These are phyloP conservation scores for Panzeria rudis DNA, from an alignment of 2,888 invertebrate species.

Conservation along the genomic window DNA sequence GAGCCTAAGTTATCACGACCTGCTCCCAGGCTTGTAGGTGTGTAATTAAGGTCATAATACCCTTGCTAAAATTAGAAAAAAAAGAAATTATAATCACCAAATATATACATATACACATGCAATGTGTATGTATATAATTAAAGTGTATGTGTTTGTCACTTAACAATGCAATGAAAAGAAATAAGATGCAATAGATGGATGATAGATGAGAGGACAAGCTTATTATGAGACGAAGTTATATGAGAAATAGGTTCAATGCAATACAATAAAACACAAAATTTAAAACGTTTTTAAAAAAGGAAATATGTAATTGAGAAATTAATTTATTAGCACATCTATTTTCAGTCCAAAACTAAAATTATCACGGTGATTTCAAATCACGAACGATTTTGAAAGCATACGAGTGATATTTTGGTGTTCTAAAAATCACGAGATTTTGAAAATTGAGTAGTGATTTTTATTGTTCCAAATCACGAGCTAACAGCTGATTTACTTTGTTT, in stretches of 20 bases:
- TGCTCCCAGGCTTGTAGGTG: conserved; percentile 88
- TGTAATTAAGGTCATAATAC: conserved; percentile 90
- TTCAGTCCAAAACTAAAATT: no score
- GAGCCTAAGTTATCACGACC: conserved; percentile 87
- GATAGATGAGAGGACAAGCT: conserved; percentile 54
- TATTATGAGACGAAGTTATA: conserved; percentile 63
- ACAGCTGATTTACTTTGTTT: no score
- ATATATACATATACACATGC: neutral
- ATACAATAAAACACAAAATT: conserved; percentile 36
- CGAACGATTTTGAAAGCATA: no score
- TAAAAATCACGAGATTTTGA: no score
- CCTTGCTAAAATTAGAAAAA: conserved; percentile 78
- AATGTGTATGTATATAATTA: neutral
- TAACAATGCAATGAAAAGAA: conserved; percentile 3
- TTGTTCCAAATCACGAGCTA: no score
- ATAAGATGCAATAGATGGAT: conserved; percentile 50
- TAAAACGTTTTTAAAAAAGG: neutral
- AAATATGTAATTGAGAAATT: neutral
- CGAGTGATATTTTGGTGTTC: no score
- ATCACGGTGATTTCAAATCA: no score
- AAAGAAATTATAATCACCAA: neutral
- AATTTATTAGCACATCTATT: no score
- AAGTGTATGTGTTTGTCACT: neutral
- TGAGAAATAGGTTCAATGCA: conserved; percentile 67
- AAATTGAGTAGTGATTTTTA: no score